These are phyloP conservation scores for Neodontobutis hainanensis DNA, from an alignment of 2,113 vertebrate species.

Conservation along the genomic window DNA sequence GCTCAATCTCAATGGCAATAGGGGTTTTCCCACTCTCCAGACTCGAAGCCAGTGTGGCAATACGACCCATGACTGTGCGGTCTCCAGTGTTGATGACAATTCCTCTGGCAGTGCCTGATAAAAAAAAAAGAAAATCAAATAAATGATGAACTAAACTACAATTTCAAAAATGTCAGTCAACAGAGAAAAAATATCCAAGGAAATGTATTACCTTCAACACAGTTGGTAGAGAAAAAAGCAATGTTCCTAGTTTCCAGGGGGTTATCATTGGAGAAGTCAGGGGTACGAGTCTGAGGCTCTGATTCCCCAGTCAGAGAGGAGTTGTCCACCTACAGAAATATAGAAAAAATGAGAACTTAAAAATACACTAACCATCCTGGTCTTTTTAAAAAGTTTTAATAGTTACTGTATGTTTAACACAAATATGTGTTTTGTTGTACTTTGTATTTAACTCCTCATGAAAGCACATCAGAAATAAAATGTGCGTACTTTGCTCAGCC, in stretches of 20 bases:
- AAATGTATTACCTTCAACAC: conserved; percentile 86
- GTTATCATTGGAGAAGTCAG: conserved; percentile 93
- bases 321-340: conserved; percentile 87
- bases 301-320: conserved; percentile 97
- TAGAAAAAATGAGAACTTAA: neutral
- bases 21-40: conserved; percentile 87
- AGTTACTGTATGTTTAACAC: too few species aligned
- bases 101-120: conserved; percentile 86
- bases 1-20: conserved; percentile 91
- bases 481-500: too few species aligned
- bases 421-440: too few species aligned
- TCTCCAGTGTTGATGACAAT: conserved; percentile 91
- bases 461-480: too few species aligned
- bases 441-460: too few species aligned
- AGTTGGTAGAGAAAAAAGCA: conserved; percentile 95
- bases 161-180: neutral
- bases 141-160: neutral
- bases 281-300: conserved; percentile 92
- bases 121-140: neutral
- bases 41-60: conserved; percentile 89
- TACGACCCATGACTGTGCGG: conserved; percentile 91
- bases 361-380: too few species aligned
- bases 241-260: conserved; percentile 96
- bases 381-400: too few species aligned
- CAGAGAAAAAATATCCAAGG: neutral